Percentiles rank a stretch among this genome's conserved stretches.
Evolutionary conservation across 1,140 invertebrate genomes (phyloP).

Genomic region (Trypoxylus dichotomus): DNA sequence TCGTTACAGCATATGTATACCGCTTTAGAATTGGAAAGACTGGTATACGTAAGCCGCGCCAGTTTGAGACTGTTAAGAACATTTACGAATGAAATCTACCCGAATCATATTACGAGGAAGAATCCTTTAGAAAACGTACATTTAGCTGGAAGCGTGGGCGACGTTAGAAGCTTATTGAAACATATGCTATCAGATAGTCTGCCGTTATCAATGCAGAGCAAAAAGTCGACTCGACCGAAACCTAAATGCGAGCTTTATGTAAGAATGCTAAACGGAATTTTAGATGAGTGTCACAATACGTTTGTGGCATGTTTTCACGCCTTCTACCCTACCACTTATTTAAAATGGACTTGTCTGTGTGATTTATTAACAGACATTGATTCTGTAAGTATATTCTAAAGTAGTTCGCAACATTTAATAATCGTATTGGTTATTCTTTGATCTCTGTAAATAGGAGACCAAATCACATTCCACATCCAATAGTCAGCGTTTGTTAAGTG

Average conservation of each 20-base stretch:
- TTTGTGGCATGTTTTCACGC: constrained; percentile 93
- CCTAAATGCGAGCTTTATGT: constrained; percentile 39
- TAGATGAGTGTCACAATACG: constrained; percentile 88
- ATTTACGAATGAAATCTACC: constrained; percentile 89
- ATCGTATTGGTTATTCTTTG: no score
- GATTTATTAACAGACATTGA: constrained; percentile 80
- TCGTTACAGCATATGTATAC: constrained; percentile 56
- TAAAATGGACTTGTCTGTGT: constrained; percentile 92
- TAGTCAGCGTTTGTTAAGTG: constrained; percentile 74
- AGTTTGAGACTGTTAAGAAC: constrained; percentile 79
- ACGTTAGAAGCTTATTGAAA: constrained; percentile 79
- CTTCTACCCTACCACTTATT: constrained; percentile 90
- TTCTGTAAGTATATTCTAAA: constrained; percentile 62
- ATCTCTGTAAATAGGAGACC: constrained; percentile 37
- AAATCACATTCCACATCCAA: constrained; percentile 45
- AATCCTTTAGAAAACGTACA: constrained; percentile 71
- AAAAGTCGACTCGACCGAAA: constrained; percentile 42
- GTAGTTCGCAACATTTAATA: no score
- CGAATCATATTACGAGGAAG: constrained; percentile 64
- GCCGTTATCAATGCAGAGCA: constrained; percentile 50
- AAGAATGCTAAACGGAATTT: constrained; percentile 68
- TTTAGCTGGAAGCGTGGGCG: constrained; percentile 83
- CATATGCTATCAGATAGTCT: constrained; percentile 80
- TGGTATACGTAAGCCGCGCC: constrained; percentile 86
- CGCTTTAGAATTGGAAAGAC: constrained; percentile 72